phyloP scores from a whole-genome alignment of 2,113 vertebrate species.

The Noturus placidus region DNA sequence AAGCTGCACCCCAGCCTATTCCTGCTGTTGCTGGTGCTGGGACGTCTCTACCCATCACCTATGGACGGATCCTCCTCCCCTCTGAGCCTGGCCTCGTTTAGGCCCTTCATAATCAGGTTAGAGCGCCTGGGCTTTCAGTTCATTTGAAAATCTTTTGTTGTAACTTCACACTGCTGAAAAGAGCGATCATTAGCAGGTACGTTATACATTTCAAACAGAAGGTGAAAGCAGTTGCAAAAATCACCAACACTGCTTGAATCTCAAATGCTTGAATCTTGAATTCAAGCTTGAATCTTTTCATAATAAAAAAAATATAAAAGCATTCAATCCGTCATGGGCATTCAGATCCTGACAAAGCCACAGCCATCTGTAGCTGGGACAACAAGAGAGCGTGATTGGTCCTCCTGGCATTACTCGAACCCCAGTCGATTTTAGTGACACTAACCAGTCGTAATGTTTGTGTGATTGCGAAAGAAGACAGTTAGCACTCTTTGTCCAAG shows the following conservation, averaged over 20 bases:
- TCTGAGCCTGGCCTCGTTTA: constrained; percentile 84
- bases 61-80: constrained; percentile 88
- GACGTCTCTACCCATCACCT: constrained; percentile 90
- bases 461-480: background rate
- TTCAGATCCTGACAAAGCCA: background rate
- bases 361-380: background rate
- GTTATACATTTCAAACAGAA: background rate
- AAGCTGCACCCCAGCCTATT: constrained; percentile 89
- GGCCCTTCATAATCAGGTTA: constrained; percentile 90
- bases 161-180: background rate
- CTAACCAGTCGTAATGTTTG: background rate
- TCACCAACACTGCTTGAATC: background rate
- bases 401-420: background rate
- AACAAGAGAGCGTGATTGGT: background rate
- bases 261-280: too few relatives aligned
- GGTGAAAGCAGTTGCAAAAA: background rate
- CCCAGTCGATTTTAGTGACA: background rate
- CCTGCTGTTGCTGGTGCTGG: constrained; percentile 87
- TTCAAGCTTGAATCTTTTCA: too few relatives aligned
- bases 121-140: background rate
- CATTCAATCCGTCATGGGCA: background rate
- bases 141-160: background rate
- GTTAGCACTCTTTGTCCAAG: background rate
- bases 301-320: background rate
- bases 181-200: background rate